Evolutionary conservation across 1,140 invertebrate genomes (phyloP).

Genomic region (Drosophila athabasca): DNA sequence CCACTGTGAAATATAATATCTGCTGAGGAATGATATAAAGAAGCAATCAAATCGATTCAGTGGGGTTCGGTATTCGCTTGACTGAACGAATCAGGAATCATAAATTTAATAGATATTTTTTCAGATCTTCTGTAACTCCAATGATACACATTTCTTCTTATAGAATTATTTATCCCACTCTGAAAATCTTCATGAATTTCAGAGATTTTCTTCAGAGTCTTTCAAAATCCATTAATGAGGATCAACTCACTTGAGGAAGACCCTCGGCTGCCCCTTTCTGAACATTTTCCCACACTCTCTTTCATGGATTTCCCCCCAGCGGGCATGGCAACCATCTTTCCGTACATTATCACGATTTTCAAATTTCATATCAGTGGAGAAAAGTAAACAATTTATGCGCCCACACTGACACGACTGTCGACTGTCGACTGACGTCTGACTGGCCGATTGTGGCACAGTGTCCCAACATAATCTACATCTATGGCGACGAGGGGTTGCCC

Average conservation of each 20-base stretch:
- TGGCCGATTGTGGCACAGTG: slow-evolving; percentile 53
- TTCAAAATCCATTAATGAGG: slow-evolving; percentile 29
- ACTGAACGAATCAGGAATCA: too few relatives aligned
- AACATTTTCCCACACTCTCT: slow-evolving; percentile 56
- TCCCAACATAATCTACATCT: slow-evolving; percentile 76
- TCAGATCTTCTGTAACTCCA: too few relatives aligned
- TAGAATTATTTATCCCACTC: too few relatives aligned
- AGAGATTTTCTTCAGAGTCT: not conserved
- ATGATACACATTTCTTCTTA: too few relatives aligned
- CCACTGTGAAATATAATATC: too few relatives aligned
- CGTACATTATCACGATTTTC: slow-evolving; percentile 64
- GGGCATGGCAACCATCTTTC: slow-evolving; percentile 4
- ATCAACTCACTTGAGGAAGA: slow-evolving; percentile 18
- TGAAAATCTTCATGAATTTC: not conserved
- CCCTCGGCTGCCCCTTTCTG: not conserved
- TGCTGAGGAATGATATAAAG: too few relatives aligned
- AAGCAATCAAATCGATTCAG: too few relatives aligned
- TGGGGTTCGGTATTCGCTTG: too few relatives aligned
- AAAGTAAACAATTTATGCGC: slow-evolving; percentile 72
- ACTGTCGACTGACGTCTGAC: slow-evolving; percentile 59
- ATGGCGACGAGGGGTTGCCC: slow-evolving; percentile 19
- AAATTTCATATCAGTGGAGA: slow-evolving; percentile 70
- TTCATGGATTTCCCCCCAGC: slow-evolving; percentile 5
- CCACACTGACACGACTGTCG: slow-evolving; percentile 72
- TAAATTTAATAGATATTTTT: too few relatives aligned